A percentile compares a stretch with the other conserved stretches of the same genome.
phyloP scores from a whole-genome alignment of 1,140 invertebrate species.

The Bombus cullumanus region DNA sequence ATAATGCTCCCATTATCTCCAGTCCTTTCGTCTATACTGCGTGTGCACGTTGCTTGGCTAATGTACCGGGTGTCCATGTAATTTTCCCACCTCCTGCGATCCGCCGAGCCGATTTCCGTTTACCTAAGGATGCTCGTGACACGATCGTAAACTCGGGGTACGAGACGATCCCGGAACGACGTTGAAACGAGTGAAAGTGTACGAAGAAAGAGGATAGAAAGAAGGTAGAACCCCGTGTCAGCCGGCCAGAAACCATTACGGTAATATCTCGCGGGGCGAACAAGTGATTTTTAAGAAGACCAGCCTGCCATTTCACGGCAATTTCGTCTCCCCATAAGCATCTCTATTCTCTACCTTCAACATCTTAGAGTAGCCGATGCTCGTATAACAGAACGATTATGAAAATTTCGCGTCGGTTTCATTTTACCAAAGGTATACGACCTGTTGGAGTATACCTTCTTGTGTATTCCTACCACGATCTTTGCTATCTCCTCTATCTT shows the following conservation, averaged over 20 bases:
- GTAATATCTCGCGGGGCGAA: conserved; percentile 65
- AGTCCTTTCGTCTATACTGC: conserved; percentile 62
- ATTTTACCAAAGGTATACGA: conserved; percentile 27
- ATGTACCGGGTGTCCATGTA: conserved; percentile 63
- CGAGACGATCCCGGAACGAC: not conserved
- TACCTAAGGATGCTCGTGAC: conserved; percentile 35
- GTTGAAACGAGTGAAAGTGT: conserved; percentile 27
- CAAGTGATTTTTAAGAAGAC: conserved; percentile 74
- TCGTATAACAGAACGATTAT: conserved; percentile 67
- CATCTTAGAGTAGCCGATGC: conserved; percentile 25
- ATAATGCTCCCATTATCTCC: conserved; percentile 76
- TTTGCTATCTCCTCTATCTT: not conserved
- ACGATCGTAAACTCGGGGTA: conserved; percentile 42
- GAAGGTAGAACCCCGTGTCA: conserved; percentile 17
- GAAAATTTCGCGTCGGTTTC: conserved; percentile 70
- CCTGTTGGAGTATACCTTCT: not conserved
- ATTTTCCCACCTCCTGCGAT: conserved; percentile 35
- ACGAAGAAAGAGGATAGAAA: not conserved
- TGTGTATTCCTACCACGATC: not conserved
- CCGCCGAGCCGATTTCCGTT: not conserved
- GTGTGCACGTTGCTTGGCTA: conserved; percentile 51
- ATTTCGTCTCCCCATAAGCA: conserved; percentile 64
- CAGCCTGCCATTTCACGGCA: conserved; percentile 67
- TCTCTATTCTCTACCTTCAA: conserved; percentile 45
- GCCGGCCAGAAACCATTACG: conserved; percentile 66